Conservation (phyloP, 1,140 invertebrate species). For the Ceratoteleas bidentatus region DNA sequence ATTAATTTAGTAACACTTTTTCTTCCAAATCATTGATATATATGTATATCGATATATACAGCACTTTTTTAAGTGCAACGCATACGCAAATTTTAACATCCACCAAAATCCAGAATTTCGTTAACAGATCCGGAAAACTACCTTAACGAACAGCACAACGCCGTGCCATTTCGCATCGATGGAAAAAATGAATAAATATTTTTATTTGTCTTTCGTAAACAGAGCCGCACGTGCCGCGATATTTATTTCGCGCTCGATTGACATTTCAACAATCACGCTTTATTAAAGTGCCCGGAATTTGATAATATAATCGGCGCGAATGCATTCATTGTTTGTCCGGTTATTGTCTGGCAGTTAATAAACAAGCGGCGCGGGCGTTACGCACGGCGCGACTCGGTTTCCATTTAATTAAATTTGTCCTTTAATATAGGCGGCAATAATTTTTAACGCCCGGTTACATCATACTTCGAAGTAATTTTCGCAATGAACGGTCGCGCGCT, state of each 20-base stretch:
- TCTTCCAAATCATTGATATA: no score
- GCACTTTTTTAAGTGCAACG: no score
- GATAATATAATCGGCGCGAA: not conserved
- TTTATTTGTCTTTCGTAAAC: not conserved
- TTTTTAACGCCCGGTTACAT: conserved; percentile 45
- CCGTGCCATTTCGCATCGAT: no score
- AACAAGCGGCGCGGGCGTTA: conserved; percentile 9
- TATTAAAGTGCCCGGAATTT: not conserved
- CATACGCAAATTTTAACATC: not conserved
- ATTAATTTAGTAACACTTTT: no score
- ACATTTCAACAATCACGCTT: not conserved
- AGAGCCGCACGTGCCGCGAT: no score
- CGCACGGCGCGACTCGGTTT: conserved; percentile 12
- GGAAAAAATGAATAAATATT: not conserved
- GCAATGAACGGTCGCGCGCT: conserved; percentile 10
- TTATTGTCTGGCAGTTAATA: conserved; percentile 22
- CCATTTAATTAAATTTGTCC: conserved; percentile 46
- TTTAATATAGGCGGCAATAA: conserved; percentile 36
- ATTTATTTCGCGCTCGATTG: not conserved
- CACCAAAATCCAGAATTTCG: not conserved
- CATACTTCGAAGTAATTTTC: conserved; percentile 32
- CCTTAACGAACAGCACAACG: no score
- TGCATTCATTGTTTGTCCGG: not conserved
- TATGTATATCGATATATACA: no score
- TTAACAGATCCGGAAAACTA: not conserved